Base-by-base conservation (phyloP, 2,113 vertebrate species). In the Stigmatopora argus region DNA sequence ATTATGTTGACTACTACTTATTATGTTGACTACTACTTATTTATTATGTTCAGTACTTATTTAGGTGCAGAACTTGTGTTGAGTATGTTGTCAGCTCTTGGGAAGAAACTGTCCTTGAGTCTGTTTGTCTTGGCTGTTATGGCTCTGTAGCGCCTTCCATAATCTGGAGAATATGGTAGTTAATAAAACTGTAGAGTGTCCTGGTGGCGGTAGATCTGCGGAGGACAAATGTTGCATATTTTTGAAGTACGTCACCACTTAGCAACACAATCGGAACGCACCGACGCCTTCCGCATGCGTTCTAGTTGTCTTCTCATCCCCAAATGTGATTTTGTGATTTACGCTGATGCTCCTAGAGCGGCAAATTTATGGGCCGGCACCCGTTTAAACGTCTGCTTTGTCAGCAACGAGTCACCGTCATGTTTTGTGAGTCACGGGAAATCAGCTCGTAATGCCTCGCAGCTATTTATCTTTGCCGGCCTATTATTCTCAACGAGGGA, bases 341-440 rank as follows among this genome's bases (percentile, higher is more conserved):
- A 61, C 59, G 5, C 35, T 23, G 59, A 61, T 61, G 59, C 59
- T 21, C 19, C 58, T 61, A n/a, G 23, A 44, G n/a, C 38, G 19
- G 58, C 59, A 23, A 61, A 61, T 61, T 61, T 61, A 61, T 23
- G 59, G 41, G 59, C 59, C 59, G 59, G 38, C 59, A 23, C 38
- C 59, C 59, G 41, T 13, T 56, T 61, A 45, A 61, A 46, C 59
- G 59, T 61, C 59, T 61, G 59, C 59, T 61, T 61, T 61, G 59
- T 61, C 59, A 61, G 59, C 59, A 61, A 41, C 45, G 59, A 61
- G 59, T 61, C 58, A 61, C 38, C n/a, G 38, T 61, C 58, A 44
- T 61, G 58, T 61, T 61, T 61, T 61, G 58, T 45, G 58, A 61
- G 58, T 61, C 59, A 44, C 12, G 13, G 58, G 58, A 61, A 61